These are phyloP conservation scores for Lordiphosa stackelbergi DNA, from an alignment of 1,140 invertebrate genomes.

Conservation along the genomic window DNA sequence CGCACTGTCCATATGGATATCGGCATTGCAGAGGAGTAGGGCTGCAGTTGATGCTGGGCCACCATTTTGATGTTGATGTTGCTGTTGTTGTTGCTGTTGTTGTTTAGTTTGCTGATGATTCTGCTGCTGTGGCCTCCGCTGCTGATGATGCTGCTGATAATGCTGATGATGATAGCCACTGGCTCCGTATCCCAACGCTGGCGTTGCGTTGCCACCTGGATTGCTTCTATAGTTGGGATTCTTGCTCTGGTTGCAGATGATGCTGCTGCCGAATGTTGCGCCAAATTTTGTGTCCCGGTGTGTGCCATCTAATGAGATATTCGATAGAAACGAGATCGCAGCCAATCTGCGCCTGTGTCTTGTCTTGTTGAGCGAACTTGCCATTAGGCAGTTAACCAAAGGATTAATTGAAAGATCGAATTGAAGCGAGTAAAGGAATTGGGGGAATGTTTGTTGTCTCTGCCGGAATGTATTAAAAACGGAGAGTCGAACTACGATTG, in stretches of 20 bases:
- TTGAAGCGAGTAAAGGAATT: constrained; percentile 7
- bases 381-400: constrained; percentile 74
- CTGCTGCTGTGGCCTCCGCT: constrained; percentile 27
- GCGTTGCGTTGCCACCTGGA: constrained; percentile 33
- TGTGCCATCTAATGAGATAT: constrained; percentile 95
- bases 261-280: constrained; percentile 76
- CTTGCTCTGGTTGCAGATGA: constrained; percentile 54
- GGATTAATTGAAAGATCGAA: constrained; percentile 40
- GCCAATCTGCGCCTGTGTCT: constrained; percentile 85
- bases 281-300: constrained; percentile 89
- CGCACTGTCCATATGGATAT: constrained; percentile 58
- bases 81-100: constrained; percentile 37
- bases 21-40: constrained; percentile 54
- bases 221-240: constrained; percentile 28
- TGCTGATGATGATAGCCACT: constrained; percentile 70
- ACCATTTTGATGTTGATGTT: constrained; percentile 41
- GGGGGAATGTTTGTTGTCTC: constrained; percentile 8
- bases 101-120: constrained; percentile 36
- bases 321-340: constrained; percentile 93
- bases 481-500: constrained; percentile 3
- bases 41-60: constrained; percentile 25
- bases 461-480: constrained; percentile 6
- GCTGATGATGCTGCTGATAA: constrained; percentile 68
- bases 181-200: constrained; percentile 65
- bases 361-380: constrained; percentile 77